Base-by-base conservation (phyloP, 30 jellyfish, hydroid and myxozoan species). In the Mastigias papua region DNA sequence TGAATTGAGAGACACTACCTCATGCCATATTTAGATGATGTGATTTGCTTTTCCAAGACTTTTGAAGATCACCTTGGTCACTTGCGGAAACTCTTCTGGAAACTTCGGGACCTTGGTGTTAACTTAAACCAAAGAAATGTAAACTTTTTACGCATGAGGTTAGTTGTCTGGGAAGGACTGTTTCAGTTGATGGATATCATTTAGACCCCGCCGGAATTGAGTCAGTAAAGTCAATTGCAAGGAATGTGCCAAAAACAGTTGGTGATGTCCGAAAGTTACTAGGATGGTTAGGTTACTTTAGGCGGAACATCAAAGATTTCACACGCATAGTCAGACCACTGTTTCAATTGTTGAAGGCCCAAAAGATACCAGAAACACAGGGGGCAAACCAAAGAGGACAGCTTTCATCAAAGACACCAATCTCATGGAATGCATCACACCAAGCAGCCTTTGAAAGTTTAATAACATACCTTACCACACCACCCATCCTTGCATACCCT, bases 261-360 rank as follows among this genome's bases (percentile, higher is more conserved):
- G 76, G 76, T 28, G 78, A 1, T 51, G 51, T 76, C 5, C 78
- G 87, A 0, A 76, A 76, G 76, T 32, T 76, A 26, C 87, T 76
- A 27, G 87, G 78, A 32, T 49, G 42, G 74, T 51, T 76, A 58
- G 87, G 87, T 27, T 76, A 76, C 78, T 76, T 49, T 34, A 76
- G 87, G 25, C 51, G 54, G 78, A 37, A 27, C 74, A 76, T 76
- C 76, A 51, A 51, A 76, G 61, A 76, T 74, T 37, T 76, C 34
- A 65, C 84, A 58, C 71, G 81, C 4, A 60, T 79, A 2, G 86
- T 84, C n/a, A 79, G 73, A 58, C 90, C 90, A 79, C 1, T 79
- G 68, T 29, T 35, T 64, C 76, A 79, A 22, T 64, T 79, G 81
- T 28, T 79, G 90, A 64, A 58, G 22, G 76, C 54, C 6, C 79